Conservation (phyloP, 2,797 vertebrate genomes). For the Lagocephalus sceleratus region DNA sequence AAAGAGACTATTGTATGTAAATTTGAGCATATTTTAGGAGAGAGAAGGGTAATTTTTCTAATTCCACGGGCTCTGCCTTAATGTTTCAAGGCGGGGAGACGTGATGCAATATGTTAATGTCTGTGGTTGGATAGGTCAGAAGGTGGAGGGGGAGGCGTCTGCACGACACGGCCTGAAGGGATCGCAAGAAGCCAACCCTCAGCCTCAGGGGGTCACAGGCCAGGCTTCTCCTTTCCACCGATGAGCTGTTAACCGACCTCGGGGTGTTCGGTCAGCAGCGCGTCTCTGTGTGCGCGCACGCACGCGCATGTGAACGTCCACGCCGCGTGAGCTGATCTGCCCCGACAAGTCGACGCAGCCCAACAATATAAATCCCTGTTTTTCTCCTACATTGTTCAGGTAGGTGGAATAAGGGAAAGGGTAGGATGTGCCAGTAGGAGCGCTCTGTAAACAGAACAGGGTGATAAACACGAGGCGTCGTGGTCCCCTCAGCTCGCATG, state of each 20-base stretch:
- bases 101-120: not conserved
- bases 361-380: conserved; percentile 66
- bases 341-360: conserved; percentile 59
- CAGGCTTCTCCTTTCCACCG: conserved; percentile 53
- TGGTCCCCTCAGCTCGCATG: too few species aligned
- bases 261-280: conserved; percentile 35
- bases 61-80: not conserved
- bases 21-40: too few species aligned
- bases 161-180: conserved; percentile 31
- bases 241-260: conserved; percentile 63
- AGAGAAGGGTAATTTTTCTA: not conserved
- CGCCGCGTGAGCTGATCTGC: conserved; percentile 56
- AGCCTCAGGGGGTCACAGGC: conserved; percentile 41
- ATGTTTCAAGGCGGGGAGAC: not conserved
- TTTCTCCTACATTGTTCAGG: conserved; percentile 30
- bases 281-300: conserved; percentile 1
- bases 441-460: too few species aligned
- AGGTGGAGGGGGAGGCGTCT: conserved; percentile 26
- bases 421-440: conserved; percentile 11
- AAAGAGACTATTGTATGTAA: too few species aligned
- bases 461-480: too few species aligned
- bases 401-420: conserved; percentile 33
- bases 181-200: conserved; percentile 29
- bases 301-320: conserved; percentile 30
- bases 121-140: conserved; percentile 12